These are phyloP conservation scores for Erebia aethiops DNA, from an alignment of 2,888 invertebrate genomes.

Conservation along the genomic window DNA sequence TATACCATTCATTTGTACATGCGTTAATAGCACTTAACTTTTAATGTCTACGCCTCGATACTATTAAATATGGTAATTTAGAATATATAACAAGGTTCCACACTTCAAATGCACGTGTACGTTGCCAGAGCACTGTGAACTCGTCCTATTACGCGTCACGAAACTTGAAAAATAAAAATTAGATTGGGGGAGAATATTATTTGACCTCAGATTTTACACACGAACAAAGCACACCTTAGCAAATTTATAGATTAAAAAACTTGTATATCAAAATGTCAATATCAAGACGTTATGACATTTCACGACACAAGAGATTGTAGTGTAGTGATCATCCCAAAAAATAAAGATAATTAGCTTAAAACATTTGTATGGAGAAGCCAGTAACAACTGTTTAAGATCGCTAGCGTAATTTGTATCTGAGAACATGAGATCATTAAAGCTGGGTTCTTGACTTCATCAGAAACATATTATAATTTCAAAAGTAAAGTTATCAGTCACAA, in stretches of 20 bases:
- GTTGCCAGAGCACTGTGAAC: constrained; percentile 9
- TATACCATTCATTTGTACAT: constrained; percentile 75
- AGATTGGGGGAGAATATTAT: too few species aligned
- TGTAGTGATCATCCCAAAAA: too few species aligned
- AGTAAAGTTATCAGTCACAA: too few species aligned
- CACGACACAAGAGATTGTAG: neutral
- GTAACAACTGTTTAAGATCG: too few species aligned
- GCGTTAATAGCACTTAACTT: constrained; percentile 72
- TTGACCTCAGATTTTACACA: too few species aligned
- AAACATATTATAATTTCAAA: too few species aligned
- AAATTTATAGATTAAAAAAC: neutral
- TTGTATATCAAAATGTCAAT: neutral
- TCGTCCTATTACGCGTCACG: neutral
- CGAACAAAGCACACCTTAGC: neutral
- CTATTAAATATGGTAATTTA: constrained; percentile 70
- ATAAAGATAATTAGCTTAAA: too few species aligned
- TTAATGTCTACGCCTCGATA: constrained; percentile 63
- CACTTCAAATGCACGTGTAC: constrained; percentile 20
- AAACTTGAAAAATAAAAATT: neutral
- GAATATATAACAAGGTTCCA: constrained; percentile 52
- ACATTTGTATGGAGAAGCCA: too few species aligned
- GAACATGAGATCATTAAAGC: too few species aligned
- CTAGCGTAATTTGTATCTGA: too few species aligned
- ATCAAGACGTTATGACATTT: neutral
- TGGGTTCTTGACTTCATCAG: too few species aligned